phyloP scores from a whole-genome alignment of 2,888 invertebrate genomes.

The Hypena proboscidalis region DNA sequence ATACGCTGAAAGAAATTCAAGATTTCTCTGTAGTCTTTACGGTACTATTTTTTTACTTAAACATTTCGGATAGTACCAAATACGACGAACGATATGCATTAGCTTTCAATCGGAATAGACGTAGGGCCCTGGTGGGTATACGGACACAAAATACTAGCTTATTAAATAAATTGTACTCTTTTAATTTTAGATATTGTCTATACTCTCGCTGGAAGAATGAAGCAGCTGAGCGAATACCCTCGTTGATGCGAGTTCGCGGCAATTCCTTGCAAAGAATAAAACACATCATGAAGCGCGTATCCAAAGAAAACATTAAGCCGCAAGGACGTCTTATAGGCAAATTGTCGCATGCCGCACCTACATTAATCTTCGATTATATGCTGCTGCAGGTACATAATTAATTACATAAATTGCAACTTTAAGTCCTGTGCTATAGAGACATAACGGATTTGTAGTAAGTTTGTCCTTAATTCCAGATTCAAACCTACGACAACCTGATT shows the following conservation, averaged over 20 bases:
- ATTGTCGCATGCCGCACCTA: constrained; percentile 97
- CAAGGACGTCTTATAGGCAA: constrained; percentile 98
- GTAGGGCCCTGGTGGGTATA: no score
- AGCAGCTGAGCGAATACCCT: constrained; percentile 89
- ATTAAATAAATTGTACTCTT: no score
- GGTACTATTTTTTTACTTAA: no score
- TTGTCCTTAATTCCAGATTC: constrained; percentile 89
- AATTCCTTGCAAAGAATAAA: constrained; percentile 96
- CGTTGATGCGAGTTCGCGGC: constrained; percentile 92
- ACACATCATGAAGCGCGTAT: constrained; percentile 98
- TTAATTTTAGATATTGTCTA: constrained; percentile 88
- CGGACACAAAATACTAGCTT: no score
- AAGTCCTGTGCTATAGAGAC: no score
- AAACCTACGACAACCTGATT: constrained; percentile 97
- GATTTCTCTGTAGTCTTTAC: no score
- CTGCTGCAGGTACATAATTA: constrained; percentile 74
- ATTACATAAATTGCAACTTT: no score
- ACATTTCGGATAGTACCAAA: no score
- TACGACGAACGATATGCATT: no score
- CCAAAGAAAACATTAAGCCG: constrained; percentile 99
- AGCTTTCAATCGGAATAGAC: neutral
- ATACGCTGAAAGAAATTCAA: no score
- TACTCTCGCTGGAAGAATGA: constrained; percentile 99
- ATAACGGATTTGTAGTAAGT: neutral
- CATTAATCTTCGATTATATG: constrained; percentile 98